Base-by-base conservation (phyloP, 2,888 invertebrate genomes). In the Lumbricus terrestris region DNA sequence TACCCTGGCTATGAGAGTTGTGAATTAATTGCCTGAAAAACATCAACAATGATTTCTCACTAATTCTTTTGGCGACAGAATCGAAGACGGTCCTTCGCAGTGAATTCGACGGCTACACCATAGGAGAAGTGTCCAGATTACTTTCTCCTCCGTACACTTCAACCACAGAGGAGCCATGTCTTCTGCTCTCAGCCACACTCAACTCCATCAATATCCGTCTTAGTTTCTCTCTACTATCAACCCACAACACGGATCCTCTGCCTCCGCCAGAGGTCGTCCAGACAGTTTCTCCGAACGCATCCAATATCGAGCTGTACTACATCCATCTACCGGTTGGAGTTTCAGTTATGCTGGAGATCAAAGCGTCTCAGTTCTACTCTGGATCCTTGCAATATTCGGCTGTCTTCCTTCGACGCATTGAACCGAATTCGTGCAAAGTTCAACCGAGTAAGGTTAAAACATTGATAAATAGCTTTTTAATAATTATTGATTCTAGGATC, bases 361-460 rank as follows among this genome's bases (percentile, higher is more conserved):
- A 69, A n/a, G 69, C 69, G n/a, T 69, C n/a, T 69, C 69, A 69
- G 69, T 69, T 69, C 69, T 69, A 69, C n/a, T n/a, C n/a, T n/a
- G n/a, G n/a, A n/a, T n/a, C n/a, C n/a, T n/a, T n/a, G n/a, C n/a
- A 29, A 69, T 69, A 69, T 69, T 69, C 69, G 29, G 69, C 69
- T 69, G 69, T 69, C 69, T 69, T 69, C n/a, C 69, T 69, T 69
- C 69, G 29, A 69, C 69, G 69, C n/a, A 69, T 69, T 69, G 69
- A 69, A 69, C 13, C 69, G 16, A 69, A 69, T 69, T 69, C 69
- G n/a, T 69, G 69, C n/a, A n/a, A 69, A 29, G 69, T 69, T 16
- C 69, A 69, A 69, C 69, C 69, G n/a, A n/a, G 69, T 69, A n/a
- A 69, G 69, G 13, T 69, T n/a, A 69, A 29, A 69, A 69, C 29